Conservation (phyloP, 2,113 vertebrate species). For the Cololabis saira region DNA sequence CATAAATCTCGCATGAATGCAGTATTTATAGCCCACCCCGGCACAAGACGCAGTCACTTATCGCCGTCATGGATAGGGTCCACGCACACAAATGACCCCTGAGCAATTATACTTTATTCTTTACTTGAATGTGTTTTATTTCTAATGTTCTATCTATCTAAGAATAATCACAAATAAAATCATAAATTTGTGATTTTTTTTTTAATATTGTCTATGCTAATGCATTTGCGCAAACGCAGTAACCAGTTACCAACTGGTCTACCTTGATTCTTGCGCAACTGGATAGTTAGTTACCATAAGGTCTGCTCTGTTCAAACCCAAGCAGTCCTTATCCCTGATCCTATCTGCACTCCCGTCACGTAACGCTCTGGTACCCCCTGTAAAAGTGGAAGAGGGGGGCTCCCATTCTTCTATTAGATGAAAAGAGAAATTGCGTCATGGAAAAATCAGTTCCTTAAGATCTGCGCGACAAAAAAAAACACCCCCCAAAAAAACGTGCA, state of each 20-base stretch:
- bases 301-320: constrained; percentile 57
- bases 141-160: too few species aligned
- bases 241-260: constrained; percentile 18
- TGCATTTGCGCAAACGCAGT: constrained; percentile 13
- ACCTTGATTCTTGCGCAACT: constrained; percentile 13
- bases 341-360: constrained; percentile 82
- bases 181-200: neutral
- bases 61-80: neutral
- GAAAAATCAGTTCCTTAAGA: constrained; percentile 74
- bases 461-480: constrained; percentile 40
- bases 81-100: constrained; percentile 4
- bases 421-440: constrained; percentile 84
- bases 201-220: neutral
- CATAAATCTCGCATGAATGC: constrained; percentile 59
- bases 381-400: constrained; percentile 60
- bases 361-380: constrained; percentile 67
- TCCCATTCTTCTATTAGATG: constrained; percentile 56
- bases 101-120: neutral
- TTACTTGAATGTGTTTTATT: neutral
- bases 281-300: constrained; percentile 42
- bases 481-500: constrained; percentile 6
- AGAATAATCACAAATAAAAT: neutral
- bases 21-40: constrained; percentile 59
- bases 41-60: constrained; percentile 77
- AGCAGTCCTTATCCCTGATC: constrained; percentile 61